Evolutionary conservation across 2,797 vertebrate species (phyloP).

Genomic region (Nyctalus aviator): DNA sequence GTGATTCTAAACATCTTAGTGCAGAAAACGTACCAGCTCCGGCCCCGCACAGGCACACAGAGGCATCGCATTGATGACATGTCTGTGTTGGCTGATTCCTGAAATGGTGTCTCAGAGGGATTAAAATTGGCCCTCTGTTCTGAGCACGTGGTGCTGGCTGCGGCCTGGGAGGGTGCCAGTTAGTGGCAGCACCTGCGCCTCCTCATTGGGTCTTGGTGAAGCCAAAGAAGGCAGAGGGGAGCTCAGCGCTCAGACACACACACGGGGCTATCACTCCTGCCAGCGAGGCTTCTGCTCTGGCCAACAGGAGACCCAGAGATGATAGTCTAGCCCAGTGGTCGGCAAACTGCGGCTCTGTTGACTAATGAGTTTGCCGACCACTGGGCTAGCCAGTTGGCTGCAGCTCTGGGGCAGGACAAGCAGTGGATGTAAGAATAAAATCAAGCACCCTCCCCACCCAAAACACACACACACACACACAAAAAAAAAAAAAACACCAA

Average conservation of each 20-base stretch:
- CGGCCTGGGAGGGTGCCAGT: conserved; percentile 81
- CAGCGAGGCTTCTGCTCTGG: conserved; percentile 68
- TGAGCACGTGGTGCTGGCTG: conserved; percentile 75
- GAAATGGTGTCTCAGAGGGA: conserved; percentile 81
- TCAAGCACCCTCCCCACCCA: neutral
- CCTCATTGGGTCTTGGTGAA: conserved; percentile 68
- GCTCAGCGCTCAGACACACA: conserved; percentile 58
- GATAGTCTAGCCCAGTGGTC: conserved; percentile 54
- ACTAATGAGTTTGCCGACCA: too few relatives aligned
- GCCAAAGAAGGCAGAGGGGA: conserved; percentile 72
- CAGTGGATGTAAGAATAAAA: conserved; percentile 67
- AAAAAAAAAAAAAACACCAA: neutral
- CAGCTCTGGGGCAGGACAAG: conserved; percentile 68
- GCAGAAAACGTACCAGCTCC: conserved; percentile 44
- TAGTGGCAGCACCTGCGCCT: conserved; percentile 84
- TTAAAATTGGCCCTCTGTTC: conserved; percentile 84
- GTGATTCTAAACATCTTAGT: conserved; percentile 63
- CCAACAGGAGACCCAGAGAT: conserved; percentile 72
- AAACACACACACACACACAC: too few relatives aligned
- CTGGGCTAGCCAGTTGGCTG: conserved; percentile 74
- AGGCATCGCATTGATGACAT: conserved; percentile 68
- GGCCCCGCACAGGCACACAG: conserved; percentile 10
- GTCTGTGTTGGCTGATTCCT: conserved; percentile 71
- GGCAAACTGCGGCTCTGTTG: too few relatives aligned
- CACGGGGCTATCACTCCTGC: conserved; percentile 65